These are phyloP conservation scores for Willisornis vidua DNA, from an alignment of 2,113 vertebrate genomes.

Conservation along the genomic window DNA sequence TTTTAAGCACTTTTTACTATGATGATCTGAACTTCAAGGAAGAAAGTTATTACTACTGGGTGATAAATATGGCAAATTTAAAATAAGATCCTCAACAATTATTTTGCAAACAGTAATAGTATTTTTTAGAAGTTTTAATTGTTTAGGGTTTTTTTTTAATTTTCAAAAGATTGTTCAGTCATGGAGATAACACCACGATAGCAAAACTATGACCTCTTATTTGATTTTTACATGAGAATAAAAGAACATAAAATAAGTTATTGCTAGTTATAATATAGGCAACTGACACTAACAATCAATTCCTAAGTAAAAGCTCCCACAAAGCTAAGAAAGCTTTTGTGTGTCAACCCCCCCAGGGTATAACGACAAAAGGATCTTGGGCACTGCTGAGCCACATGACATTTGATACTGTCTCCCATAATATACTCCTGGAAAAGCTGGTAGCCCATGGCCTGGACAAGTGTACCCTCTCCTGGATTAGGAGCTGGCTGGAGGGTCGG, in stretches of 20 bases:
- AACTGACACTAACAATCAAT: neutral
- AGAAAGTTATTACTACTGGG: neutral
- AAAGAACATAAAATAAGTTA: neutral
- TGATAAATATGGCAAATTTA: neutral
- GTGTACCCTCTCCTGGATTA: too few species aligned
- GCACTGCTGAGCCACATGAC: neutral
- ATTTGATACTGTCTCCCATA: too few species aligned
- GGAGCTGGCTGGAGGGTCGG: too few species aligned
- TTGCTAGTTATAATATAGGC: neutral
- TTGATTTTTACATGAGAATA: neutral
- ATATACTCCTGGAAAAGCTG: too few species aligned
- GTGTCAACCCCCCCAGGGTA: fast-evolving
- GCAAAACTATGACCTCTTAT: neutral
- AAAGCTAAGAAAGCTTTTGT: neutral
- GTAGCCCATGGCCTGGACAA: too few species aligned
- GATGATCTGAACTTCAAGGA: neutral
- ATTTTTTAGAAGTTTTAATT: neutral
- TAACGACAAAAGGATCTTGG: neutral
- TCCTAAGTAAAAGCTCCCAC: neutral
- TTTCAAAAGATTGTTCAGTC: neutral
- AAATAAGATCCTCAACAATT: neutral
- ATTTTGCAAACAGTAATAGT: neutral
- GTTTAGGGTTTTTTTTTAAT: neutral
- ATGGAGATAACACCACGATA: fast-evolving
- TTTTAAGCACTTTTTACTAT: neutral